Evolutionary conservation across 2,888 invertebrate genomes (phyloP), one percentile per base, ranked within the genome.

Genomic region (Sipha maydis): DNA sequence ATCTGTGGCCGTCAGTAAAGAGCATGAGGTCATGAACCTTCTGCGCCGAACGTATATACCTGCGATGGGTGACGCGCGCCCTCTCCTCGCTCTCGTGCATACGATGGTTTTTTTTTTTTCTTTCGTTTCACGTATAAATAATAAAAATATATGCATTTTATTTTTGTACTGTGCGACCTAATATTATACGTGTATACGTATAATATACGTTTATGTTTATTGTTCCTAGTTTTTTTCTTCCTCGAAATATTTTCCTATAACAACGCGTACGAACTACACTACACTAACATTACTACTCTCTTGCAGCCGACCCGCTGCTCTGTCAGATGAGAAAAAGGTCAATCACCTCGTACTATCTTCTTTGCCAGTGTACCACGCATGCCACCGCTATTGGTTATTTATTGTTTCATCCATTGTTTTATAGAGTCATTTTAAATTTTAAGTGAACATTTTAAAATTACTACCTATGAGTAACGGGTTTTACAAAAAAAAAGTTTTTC

Each of bases 1-100:
- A 88, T 88, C 86, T 88, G 86, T 88, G 86, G 86, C 86, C 86
- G 86, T 80, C 86, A 73, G 86, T 80, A 88, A 88, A 88, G 86
- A 88, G 86, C 86, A 80, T 88, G 86, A 82, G 86, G 86, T 88
- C 86, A 88, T 88, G 86, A 88, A 88, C 86, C 86, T 88, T 80
- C 34, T 75, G 31, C 84, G 79, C 34, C 56, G 21, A 28, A 11
- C 69, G 48, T 77, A 41, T 86, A 79, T 86, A 86, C 69, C 85
- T 86, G 73, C 80, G 80, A 88, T 88, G 86, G 86, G 86, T 88
- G 86, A 88, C 86, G 85, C 85, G 83, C 83, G 85, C 84, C 28
- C 28, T 28, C 38, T 19, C 21, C 75, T 75, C 38, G 17, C 75
- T 21, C 14, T 25, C 61, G 61, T 25, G 25, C 61, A 19, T 7